Evolutionary conservation across 2,113 vertebrate genomes (phyloP).

Genomic region (Prunella fulvescens): DNA sequence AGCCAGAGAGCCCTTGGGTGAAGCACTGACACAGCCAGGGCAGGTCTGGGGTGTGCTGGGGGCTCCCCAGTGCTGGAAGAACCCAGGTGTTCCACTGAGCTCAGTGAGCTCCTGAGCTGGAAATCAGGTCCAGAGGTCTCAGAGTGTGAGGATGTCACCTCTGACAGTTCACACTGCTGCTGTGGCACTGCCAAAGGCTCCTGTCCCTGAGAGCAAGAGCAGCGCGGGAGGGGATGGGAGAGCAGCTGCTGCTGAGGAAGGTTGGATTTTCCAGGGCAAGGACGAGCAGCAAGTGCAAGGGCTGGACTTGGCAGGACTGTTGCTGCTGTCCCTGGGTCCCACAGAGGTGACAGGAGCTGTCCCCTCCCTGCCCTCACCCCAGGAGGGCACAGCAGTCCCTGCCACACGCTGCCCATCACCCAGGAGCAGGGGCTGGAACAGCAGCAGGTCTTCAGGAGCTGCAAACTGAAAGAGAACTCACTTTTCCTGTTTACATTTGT

Average conservation of each 20-base stretch:
- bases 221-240: rapidly evolving
- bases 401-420: background rate
- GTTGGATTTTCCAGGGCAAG: background rate
- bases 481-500: background rate
- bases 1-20: background rate
- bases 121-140: background rate
- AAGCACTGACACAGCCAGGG: rapidly evolving
- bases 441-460: background rate
- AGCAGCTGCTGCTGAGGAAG: background rate
- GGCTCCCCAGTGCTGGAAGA: rapidly evolving
- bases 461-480: background rate
- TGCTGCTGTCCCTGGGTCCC: background rate
- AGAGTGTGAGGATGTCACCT: rapidly evolving
- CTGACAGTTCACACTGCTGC: rapidly evolving
- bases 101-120: rapidly evolving
- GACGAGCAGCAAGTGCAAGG: background rate
- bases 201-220: rapidly evolving
- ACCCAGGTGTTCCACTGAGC: background rate
- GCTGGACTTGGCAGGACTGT: background rate
- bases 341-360: background rate
- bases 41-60: background rate
- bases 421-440: background rate
- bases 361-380: background rate
- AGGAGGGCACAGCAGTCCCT: background rate
- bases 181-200: rapidly evolving